Evolutionary conservation across 1,140 invertebrate species (phyloP), one percentile per base, ranked within the genome.

Genomic region (Zophobas morio): DNA sequence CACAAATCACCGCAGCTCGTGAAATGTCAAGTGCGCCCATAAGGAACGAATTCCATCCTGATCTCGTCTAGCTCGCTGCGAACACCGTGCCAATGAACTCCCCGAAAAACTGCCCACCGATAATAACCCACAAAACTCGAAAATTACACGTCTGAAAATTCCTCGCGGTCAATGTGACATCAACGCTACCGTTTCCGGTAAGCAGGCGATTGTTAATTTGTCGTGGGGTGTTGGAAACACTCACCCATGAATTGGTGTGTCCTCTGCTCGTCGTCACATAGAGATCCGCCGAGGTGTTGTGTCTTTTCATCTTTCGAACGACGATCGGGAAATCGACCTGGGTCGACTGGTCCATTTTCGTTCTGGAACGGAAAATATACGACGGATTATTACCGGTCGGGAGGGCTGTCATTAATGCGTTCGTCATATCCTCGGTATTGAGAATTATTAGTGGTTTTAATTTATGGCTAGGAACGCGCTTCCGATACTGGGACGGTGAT

Each of bases 261-360:
- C 51, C 42, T 70, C 70, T 46, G 40, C 76, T 76, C 20, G 77
- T 54, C 74, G 47, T 8, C 33, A 70, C 47, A 63, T 36, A 79
- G 49, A 84, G 39, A 77, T 84, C 84, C 1, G 79, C 79, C 1
- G 83, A 81, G n/a, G 84, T 84, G 36, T 84, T 82, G 70, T 84
- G 80, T 49, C 84, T 71, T 49, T 81, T 80, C 78, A 83, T 81
- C 49, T 81, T 81, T 37, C 73, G 75, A 4, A 63, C 34, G 34
- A 79, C 56, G 40, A 80, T 80, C 1, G 84, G 81, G 76, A 85
- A 84, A 72, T 81, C 81, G 6, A 84, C 84, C 78, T 85, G 84
- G 4, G 83, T 84, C 4, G 82, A 82, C 78, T 83, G 83, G 57
- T 85, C 84, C 79, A 81, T 81, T 53, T 37, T 66, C 72, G 35